phyloP scores from a whole-genome alignment of 2,797 vertebrate species.

The Premnoplex brunnescens region DNA sequence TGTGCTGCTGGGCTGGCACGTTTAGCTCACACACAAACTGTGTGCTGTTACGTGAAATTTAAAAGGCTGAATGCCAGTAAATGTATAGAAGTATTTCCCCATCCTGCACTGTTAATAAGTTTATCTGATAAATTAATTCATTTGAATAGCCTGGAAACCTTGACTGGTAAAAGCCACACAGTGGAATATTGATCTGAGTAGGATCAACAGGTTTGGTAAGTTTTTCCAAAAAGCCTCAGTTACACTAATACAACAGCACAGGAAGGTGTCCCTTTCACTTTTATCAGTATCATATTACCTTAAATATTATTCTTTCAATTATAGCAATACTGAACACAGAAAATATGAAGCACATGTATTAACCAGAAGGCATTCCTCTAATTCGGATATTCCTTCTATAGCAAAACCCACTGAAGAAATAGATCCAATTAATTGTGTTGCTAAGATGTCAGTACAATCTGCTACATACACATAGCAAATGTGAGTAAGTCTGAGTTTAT shows the following conservation, averaged over 20 bases:
- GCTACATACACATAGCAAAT: not conserved
- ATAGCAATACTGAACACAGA: not conserved
- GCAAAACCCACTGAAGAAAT: not conserved
- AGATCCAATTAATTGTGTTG: not conserved
- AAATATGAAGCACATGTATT: not conserved
- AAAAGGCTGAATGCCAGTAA: not conserved
- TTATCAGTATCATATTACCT: not conserved
- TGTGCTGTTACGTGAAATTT: rapidly evolving
- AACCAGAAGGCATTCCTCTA: not conserved
- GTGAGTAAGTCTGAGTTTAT: not conserved
- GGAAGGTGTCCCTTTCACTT: not conserved
- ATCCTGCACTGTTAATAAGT: not conserved
- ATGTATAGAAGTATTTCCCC: not conserved
- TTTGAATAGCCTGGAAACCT: not conserved
- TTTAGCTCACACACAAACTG: not conserved
- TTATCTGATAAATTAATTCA: not conserved
- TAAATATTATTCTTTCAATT: not conserved
- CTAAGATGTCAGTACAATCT: not conserved
- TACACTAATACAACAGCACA: not conserved
- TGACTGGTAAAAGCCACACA: not conserved
- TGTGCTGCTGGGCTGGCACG: not conserved
- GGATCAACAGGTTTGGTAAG: not conserved
- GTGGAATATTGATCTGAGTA: not conserved
- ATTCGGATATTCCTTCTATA: not conserved
- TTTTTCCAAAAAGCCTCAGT: not conserved